Evolutionary conservation across 2,888 invertebrate species (phyloP).

Genomic region (Lasioglossum calceatum): DNA sequence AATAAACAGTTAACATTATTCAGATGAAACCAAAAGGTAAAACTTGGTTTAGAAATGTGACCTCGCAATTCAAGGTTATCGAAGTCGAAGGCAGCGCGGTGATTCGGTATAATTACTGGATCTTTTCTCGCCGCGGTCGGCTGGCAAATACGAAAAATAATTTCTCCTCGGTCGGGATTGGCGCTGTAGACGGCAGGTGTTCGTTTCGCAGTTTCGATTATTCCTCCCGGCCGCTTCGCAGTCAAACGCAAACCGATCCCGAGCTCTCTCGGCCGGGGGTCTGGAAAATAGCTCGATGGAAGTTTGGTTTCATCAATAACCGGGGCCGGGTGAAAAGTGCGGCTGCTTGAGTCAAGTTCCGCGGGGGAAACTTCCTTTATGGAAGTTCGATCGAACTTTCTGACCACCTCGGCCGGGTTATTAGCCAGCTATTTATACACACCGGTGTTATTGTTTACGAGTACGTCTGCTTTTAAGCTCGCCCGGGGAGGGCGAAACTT

Average conservation of each 20-base stretch:
- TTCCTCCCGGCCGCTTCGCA: constrained; percentile 8
- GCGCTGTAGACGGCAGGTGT: constrained; percentile 36
- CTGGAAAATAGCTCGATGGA: constrained; percentile 59
- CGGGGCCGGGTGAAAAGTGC: constrained; percentile 26
- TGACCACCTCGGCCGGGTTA: constrained; percentile 47
- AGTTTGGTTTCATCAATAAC: constrained; percentile 67
- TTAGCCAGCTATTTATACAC: constrained; percentile 61
- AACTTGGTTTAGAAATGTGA: not conserved
- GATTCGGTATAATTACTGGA: not conserved
- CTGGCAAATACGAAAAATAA: constrained; percentile 12
- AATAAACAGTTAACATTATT: not conserved
- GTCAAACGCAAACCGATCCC: constrained; percentile 35
- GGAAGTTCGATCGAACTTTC: constrained; percentile 67
- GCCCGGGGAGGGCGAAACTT: not conserved
- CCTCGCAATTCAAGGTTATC: not conserved
- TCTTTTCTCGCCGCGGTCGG: not conserved
- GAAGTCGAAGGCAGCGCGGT: not conserved
- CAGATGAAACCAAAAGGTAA: not conserved
- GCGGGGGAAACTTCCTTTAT: constrained; percentile 59
- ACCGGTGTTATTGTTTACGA: constrained; percentile 59
- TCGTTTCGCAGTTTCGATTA: constrained; percentile 24
- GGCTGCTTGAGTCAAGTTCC: constrained; percentile 44
- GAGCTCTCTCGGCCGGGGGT: not conserved
- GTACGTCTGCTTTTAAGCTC: constrained; percentile 19
- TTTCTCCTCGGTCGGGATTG: not conserved